Percentiles rank a stretch among this genome's conserved stretches.
Conservation (phyloP, 2,113 vertebrate genomes). For the Hymenochirus boettgeri region DNA sequence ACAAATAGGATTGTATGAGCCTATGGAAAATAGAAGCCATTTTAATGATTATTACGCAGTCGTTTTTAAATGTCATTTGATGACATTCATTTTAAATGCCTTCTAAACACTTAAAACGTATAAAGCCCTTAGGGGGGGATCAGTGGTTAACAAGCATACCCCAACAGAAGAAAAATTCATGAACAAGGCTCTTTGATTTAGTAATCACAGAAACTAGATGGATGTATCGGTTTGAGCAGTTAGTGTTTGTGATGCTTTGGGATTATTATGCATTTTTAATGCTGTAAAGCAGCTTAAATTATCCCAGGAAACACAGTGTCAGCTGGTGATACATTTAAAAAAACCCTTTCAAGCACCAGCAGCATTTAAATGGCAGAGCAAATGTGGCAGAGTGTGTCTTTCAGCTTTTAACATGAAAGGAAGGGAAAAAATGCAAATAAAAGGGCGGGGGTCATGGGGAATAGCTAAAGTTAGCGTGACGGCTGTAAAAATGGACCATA, state of each 20-base stretch:
- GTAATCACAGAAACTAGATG: neutral
- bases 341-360: constrained; percentile 11
- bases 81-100: neutral
- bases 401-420: constrained; percentile 19
- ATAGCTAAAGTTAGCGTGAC: constrained; percentile 7
- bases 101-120: no score
- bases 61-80: no score
- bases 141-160: neutral
- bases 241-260: constrained; percentile 24
- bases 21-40: no score
- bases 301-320: constrained; percentile 39
- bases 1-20: no score
- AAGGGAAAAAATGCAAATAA: constrained; percentile 5
- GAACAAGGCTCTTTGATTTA: neutral
- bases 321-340: constrained; percentile 33
- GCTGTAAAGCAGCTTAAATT: constrained; percentile 22
- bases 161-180: neutral
- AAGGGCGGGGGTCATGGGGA: neutral
- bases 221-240: neutral
- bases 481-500: constrained; percentile 10
- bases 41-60: no score
- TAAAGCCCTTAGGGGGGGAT: neutral
- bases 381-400: constrained; percentile 21
- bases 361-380: constrained; percentile 9
- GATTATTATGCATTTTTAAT: constrained; percentile 35